A percentile compares a stretch with the other conserved stretches of the same genome.
These are phyloP conservation scores for Nesometra sesokonis DNA, from an alignment of 35 echinoderm and acorn worm species.

Conservation along the genomic window DNA sequence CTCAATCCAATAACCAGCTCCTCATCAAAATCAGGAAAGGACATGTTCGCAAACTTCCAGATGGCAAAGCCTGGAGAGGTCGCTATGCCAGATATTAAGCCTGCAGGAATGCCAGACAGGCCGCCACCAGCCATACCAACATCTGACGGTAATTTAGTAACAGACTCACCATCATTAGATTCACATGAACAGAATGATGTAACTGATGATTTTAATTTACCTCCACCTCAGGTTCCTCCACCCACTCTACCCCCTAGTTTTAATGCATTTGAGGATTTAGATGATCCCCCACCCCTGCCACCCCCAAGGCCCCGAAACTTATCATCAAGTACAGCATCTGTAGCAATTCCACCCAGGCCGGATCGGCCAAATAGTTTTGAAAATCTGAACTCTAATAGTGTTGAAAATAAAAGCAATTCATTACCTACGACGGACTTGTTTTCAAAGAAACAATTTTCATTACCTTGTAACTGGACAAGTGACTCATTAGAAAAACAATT, in stretches of 20 bases:
- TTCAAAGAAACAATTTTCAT: not conserved
- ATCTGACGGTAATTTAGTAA: not conserved
- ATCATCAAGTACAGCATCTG: not conserved
- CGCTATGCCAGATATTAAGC: constrained; percentile 31
- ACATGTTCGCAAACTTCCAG: constrained; percentile 67
- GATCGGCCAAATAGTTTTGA: not conserved
- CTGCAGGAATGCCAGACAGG: not conserved
- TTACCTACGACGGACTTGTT: not conserved
- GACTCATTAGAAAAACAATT: not conserved
- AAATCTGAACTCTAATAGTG: not conserved
- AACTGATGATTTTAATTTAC: constrained; percentile 30
- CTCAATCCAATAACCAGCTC: constrained; percentile 34
- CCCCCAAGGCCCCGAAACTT: not conserved
- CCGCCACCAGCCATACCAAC: not conserved
- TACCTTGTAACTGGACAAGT: not conserved
- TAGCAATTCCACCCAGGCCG: constrained; percentile 22
- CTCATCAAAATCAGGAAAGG: constrained; percentile 43
- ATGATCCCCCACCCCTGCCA: constrained; percentile 12
- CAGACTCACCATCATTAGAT: not conserved
- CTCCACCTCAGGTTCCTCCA: constrained; percentile 33
- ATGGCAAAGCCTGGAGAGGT: constrained; percentile 90
- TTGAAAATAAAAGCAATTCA: not conserved
- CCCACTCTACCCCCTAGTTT: constrained; percentile 38
- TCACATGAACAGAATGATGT: not conserved
- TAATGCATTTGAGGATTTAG: not conserved